phyloP scores from a whole-genome alignment of 92 coral and sea anemone species.

The Parazoanthus swiftii region DNA sequence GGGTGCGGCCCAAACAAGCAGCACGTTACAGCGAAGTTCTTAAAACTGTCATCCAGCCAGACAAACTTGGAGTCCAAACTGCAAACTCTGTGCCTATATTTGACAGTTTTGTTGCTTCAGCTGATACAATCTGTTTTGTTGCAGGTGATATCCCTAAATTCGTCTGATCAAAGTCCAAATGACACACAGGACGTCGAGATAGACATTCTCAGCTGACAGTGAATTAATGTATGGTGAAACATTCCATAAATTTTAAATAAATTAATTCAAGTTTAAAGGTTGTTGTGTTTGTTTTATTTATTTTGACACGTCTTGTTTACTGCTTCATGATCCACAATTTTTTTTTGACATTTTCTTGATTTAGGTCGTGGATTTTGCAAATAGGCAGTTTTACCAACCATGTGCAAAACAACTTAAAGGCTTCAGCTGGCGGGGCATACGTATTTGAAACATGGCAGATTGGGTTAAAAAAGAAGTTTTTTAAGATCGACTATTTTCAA shows the following conservation, averaged over 20 bases:
- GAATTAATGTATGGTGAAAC: constrained; percentile 2
- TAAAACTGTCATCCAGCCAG: neutral
- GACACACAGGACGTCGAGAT: constrained; percentile 74
- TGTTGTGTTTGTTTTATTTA: neutral
- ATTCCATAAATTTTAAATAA: constrained; percentile 35
- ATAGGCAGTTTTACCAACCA: no score
- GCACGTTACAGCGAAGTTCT: no score
- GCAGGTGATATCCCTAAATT: constrained; percentile 38
- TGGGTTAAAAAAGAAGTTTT: no score
- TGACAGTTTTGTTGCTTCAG: neutral
- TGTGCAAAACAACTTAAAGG: no score
- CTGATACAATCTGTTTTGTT: neutral
- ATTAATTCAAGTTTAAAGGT: constrained; percentile 1
- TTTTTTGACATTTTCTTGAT: no score
- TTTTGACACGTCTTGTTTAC: neutral
- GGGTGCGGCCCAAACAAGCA: no score
- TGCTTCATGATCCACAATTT: no score
- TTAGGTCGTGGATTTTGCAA: no score
- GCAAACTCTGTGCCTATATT: neutral
- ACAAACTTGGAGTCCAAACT: neutral
- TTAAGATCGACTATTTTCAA: no score
- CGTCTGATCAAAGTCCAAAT: constrained; percentile 42
- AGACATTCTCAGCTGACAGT: constrained; percentile 78
- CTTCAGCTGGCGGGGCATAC: no score
- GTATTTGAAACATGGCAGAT: no score